phyloP scores from a whole-genome alignment of 2,888 invertebrate species.

The Allygus modestus region DNA sequence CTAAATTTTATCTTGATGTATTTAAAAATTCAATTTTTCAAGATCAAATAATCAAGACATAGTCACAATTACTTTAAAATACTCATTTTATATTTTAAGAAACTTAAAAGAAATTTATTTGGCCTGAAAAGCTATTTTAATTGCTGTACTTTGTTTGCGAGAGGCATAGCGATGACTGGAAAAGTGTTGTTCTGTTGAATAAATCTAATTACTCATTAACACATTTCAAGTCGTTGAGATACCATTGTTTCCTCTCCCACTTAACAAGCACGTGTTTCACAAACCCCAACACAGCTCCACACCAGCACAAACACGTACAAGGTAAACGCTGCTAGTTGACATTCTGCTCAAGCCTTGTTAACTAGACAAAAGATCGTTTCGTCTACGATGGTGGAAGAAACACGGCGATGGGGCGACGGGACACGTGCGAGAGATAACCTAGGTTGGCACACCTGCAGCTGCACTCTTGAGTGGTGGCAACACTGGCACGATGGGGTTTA shows the following conservation, averaged over 20 bases:
- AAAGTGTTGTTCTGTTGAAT: too few species aligned
- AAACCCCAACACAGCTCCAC: background rate
- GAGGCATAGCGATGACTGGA: too few species aligned
- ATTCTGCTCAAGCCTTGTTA: slow-evolving; percentile 12
- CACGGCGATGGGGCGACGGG: background rate
- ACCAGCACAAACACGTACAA: background rate
- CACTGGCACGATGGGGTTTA: background rate
- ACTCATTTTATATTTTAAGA: too few species aligned
- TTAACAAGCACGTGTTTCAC: background rate
- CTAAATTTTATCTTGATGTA: too few species aligned
- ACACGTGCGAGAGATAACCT: slow-evolving; percentile 6
- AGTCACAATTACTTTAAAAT: too few species aligned
- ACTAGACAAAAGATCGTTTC: slow-evolving; percentile 40
- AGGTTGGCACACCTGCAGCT: background rate
- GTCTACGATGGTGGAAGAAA: background rate
- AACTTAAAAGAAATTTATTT: too few species aligned
- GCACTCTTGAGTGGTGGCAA: background rate
- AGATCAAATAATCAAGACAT: too few species aligned
- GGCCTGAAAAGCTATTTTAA: too few species aligned
- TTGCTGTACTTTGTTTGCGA: too few species aligned
- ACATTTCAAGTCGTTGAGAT: too few species aligned
- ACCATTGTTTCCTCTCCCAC: background rate
- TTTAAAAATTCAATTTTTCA: too few species aligned
- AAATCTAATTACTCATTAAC: too few species aligned
- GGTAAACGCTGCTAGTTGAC: slow-evolving; percentile 24